These are phyloP conservation scores for Epinephelus awoara DNA, from an alignment of 2,797 vertebrate species.

Conservation along the genomic window DNA sequence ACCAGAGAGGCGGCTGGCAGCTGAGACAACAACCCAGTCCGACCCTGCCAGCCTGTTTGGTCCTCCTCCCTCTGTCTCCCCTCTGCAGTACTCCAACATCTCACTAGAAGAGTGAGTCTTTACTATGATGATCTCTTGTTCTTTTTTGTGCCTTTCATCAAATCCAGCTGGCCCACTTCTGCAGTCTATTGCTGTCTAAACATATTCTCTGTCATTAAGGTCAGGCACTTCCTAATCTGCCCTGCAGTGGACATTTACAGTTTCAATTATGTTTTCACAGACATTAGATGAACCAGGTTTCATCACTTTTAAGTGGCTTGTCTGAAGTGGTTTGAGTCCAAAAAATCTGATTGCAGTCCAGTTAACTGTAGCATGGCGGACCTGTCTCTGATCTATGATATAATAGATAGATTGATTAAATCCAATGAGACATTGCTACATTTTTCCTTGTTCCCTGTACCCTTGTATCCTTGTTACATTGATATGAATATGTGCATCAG, in stretches of 20 bases:
- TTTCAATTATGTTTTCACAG: neutral
- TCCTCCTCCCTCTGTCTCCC: slow-evolving; percentile 31
- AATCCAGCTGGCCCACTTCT: neutral
- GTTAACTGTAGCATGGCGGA: neutral
- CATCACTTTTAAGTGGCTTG: neutral
- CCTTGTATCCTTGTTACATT: too few species aligned
- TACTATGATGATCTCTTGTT: neutral
- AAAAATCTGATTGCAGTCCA: neutral
- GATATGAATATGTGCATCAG: neutral
- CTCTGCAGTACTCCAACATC: slow-evolving; percentile 79
- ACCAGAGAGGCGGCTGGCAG: slow-evolving; percentile 37
- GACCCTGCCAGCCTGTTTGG: slow-evolving; percentile 55
- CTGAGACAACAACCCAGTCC: slow-evolving; percentile 25
- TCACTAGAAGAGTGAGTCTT: slow-evolving; percentile 81
- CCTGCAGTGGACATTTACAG: neutral
- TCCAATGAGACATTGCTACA: neutral
- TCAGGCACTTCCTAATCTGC: too few species aligned
- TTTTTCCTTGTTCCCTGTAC: neutral
- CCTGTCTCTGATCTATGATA: neutral
- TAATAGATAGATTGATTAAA: neutral
- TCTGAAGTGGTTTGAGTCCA: neutral
- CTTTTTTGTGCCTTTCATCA: neutral
- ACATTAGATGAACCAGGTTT: neutral
- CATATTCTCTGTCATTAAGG: neutral
- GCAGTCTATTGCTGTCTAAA: neutral